Base-by-base conservation (phyloP, 2,888 invertebrate species). In the Agrochola litura region DNA sequence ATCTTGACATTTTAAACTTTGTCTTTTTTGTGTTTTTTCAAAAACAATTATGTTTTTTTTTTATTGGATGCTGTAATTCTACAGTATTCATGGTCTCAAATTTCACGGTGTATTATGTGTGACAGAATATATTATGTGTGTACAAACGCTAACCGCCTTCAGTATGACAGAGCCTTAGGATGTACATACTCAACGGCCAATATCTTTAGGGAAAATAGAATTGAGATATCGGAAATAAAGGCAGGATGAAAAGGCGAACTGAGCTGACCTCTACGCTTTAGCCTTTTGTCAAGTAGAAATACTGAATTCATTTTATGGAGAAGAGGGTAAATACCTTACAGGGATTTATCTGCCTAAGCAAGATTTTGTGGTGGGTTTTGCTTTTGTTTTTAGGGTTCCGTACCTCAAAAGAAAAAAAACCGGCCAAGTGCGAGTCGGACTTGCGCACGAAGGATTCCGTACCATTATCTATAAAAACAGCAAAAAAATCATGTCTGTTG, bases 141-240 rank as follows among this genome's bases (percentile, higher is more conserved):
- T 25, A 66, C 30, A 5, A 1, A 30, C 61, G n/a, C 54, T 16
- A 6, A 30, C 4, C 46, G 46, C 46, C 6, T 22, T 10, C 43
- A 25, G n/a, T 43, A n/a, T 1, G 43, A 30, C 43, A 12, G 30
- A 46, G 22, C 79, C 54, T 68, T 67, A 65, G 41, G 19, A 72
- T n/a, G 41, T 79, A 66, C 30, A 16, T 16, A 60, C 8, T 30
- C 9, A 30, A 49, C 60, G 41, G 49, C 25, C 61, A 61, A 79
- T 79, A 79, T 79, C 54, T 67, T 61, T 49, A 79, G 49, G n/a
- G 60, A 79, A 72, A 79, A 79, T 79, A 72, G 66, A 56, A 79
- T 79, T 56, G 41, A 79, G 61, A 79, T 72, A 79, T 79, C 72
- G 79, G 79, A 79, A 79, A 79, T 79, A 72, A 67, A 14, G 71